These are phyloP conservation scores for Anguilla megastoma DNA, from an alignment of 2,797 vertebrate genomes.

Conservation along the genomic window DNA sequence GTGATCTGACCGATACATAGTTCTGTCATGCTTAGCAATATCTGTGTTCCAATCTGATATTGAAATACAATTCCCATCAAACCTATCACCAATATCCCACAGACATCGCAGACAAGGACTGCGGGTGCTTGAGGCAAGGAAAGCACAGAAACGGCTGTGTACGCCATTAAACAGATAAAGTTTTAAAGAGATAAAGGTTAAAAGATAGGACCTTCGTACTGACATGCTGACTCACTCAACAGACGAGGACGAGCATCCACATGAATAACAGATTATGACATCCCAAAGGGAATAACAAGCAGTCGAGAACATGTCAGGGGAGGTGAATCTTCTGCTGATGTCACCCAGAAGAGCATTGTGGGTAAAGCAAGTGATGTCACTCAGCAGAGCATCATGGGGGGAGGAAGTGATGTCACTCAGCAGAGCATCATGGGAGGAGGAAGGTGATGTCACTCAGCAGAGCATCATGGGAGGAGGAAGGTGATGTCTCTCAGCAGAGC, in stretches of 20 bases:
- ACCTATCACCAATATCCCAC: not conserved
- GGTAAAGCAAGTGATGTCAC: no score
- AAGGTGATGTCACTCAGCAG: no score
- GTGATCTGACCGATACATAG: not conserved
- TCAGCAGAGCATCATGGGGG: not conserved
- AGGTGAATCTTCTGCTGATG: not conserved
- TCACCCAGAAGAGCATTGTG: not conserved
- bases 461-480: no score
- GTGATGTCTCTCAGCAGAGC: no score
- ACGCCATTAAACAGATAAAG: not conserved
- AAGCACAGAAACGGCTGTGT: not conserved
- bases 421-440: no score
- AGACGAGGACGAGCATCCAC: no score
- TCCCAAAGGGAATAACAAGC: not conserved
- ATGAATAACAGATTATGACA: no score
- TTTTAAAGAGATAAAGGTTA: no score
- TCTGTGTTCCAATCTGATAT: not conserved
- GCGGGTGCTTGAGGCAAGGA: not conserved
- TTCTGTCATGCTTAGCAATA: not conserved
- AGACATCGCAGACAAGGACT: not conserved
- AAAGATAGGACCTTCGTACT: no score
- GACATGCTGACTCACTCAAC: no score
- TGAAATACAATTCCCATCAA: not conserved
- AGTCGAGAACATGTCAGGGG: not conserved
- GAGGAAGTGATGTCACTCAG: no score